Evolutionary conservation across 2,888 invertebrate genomes (phyloP), one percentile per base, ranked within the genome.

Genomic region (Zelleria hepariella): DNA sequence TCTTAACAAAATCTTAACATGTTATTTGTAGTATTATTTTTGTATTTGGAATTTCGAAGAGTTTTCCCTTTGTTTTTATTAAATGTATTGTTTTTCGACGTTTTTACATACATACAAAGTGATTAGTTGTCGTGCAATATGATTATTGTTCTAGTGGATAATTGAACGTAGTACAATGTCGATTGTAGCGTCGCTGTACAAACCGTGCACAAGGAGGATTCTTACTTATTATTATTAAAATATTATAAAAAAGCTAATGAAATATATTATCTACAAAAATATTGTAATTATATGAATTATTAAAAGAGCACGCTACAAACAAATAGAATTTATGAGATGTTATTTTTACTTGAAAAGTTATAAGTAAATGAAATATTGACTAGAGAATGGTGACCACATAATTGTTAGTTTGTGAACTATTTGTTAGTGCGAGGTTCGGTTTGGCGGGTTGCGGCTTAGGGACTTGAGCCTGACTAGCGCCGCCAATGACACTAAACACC

Each of bases 81-180:
- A 2, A 42, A 15, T 42, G 15, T 42, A 42, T 15, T 42, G 15
- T 59, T 63, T 68, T 67, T 63, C 61, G 62, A 53, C 8, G 24
- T 15, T 27, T 56, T 56, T 26, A 56, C 32, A 27, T 32, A 7
- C 8, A 15, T 42, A 42, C 32, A 42, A 42, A 15, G 32, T 42
- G 2, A 42, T 42, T 42, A 42, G 32, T 42, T 42, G 15, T 42
- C 32, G 32, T 42, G 32, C 15, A 42, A 63, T 60, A 63, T 49
- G 69, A 70, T n/a, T n/a, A 73, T 78, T 42, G 32, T 42, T 42
- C 32, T 42, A 77, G 73, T 68, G 71, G 71, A 70, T 74, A 74
- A 72, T 70, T 71, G 69, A 67, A 69, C 24, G 71, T 77, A 75
- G 78, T 75, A 74, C 75, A 71, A 77, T 72, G 71, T 63, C 67